These are phyloP conservation scores for Saturnia japonica DNA, from an alignment of 2,888 invertebrate genomes.

Conservation along the genomic window DNA sequence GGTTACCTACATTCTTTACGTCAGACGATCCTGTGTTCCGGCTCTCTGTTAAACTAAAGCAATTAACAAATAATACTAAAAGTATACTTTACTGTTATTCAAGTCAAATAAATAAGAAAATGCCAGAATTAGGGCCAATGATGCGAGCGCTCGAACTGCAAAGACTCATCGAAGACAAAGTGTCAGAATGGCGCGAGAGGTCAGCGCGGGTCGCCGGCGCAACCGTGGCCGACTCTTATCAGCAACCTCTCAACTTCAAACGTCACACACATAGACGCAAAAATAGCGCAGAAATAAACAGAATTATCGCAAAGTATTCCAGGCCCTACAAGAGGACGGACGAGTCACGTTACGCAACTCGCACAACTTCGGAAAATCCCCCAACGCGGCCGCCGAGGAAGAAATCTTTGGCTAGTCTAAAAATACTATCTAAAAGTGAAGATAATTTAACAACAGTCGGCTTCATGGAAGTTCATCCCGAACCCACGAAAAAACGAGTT, in stretches of 20 bases:
- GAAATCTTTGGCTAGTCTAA: conserved; percentile 38
- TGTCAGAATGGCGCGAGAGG: conserved; percentile 79
- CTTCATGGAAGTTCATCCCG: conserved; percentile 58
- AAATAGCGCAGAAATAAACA: conserved; percentile 79
- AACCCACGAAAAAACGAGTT: conserved; percentile 48
- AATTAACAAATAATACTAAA: not conserved
- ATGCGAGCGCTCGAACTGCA: conserved; percentile 78
- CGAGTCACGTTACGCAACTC: conserved; percentile 52
- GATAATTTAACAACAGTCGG: conserved; percentile 67
- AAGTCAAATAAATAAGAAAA: conserved; percentile 40
- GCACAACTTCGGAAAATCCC: conserved; percentile 46
- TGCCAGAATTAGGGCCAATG: conserved; percentile 77
- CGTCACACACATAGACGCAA: conserved; percentile 77
- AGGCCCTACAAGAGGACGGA: conserved; percentile 67
- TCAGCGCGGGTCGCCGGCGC: conserved; percentile 73
- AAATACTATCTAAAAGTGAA: conserved; percentile 62
- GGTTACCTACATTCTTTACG: conserved; percentile 1
- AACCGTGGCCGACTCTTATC: conserved; percentile 77
- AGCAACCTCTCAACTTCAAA: conserved; percentile 77
- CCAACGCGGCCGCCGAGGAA: conserved; percentile 64
- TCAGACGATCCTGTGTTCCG: not conserved
- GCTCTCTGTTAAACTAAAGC: not conserved
- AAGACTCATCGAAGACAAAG: conserved; percentile 77
- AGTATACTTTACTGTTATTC: not conserved
- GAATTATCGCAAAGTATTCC: conserved; percentile 80